Base-by-base conservation (phyloP, 1,140 invertebrate genomes). In the Himalopsyche phryganea region DNA sequence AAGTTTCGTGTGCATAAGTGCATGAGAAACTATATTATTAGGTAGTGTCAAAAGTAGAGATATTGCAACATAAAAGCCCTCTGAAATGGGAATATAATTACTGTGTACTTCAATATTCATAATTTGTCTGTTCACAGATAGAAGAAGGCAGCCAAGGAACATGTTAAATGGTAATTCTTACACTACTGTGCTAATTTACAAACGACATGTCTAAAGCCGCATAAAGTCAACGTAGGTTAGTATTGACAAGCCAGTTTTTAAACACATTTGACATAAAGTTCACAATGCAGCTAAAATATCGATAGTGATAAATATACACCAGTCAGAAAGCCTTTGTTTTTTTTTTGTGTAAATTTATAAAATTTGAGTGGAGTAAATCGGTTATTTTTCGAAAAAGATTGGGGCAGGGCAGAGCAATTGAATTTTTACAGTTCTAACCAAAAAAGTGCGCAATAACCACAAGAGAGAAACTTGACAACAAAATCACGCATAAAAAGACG, bases 401-500 rank as follows among this genome's bases (percentile, higher is more conserved):
- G 23, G 23, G 23, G 23, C 23, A 28, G 23, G 23, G 23, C 23
- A 28, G 23, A 15, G 38, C 15, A 5, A 40, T n/a, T n/a, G 15
- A 45, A 45, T 17, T 11, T 19, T 45, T 15, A 19, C 42, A 45
- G 10, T 45, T 55, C 52, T 55, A 55, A 55, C 52, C 52, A 55
- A 55, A 55, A 55, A 55, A 55, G 52, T 55, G 52, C 52, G 52
- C 44, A 55, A 45, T 55, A 47, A 55, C 36, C 52, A 55, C 44
- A 55, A 44, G 40, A 44, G 42, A 53, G 41, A 36, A 53, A 44
- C 50, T 42, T 38, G 10, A 28, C 40, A 20, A 47, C 18, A 53
- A 47, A 55, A 55, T 33, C 52, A 57, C 55, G 55, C 55, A 57
- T 40, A 51, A 57, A 50, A 69, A 67, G 70, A 71, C 67, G 69